phyloP scores from a whole-genome alignment of 2,113 vertebrate genomes.

The Hemiscyllium ocellatum region DNA sequence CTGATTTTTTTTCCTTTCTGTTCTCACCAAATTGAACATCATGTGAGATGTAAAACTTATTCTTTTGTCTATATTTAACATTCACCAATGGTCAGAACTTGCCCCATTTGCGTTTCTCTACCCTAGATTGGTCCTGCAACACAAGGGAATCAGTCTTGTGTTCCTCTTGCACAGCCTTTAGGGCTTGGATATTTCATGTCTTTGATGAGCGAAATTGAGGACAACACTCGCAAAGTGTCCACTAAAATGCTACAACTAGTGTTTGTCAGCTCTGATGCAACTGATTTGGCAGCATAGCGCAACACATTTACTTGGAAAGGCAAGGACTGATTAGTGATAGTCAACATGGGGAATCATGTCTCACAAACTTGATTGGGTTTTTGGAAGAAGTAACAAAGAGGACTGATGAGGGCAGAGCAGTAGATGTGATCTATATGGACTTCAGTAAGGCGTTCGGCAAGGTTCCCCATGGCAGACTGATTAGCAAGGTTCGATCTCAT shows the following conservation, averaged over 20 bases:
- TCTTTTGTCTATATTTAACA: background rate
- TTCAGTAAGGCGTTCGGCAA: no score
- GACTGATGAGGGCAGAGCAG: no score
- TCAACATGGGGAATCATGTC: no score
- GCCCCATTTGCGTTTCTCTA: background rate
- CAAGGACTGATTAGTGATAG: no score
- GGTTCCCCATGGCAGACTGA: no score
- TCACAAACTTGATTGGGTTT: no score
- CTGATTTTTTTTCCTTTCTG: background rate
- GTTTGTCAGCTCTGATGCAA: background rate
- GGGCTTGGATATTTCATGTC: background rate
- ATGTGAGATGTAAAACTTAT: background rate
- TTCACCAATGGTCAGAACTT: background rate
- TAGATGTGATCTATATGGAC: no score
- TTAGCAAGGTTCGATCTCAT: no score
- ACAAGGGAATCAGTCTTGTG: background rate
- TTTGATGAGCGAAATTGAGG: background rate
- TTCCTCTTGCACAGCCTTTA: background rate
- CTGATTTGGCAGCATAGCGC: background rate
- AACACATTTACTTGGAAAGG: no score
- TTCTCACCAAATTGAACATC: background rate
- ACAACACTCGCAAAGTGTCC: background rate
- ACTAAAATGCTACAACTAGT: background rate
- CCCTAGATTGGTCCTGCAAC: background rate
- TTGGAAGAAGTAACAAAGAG: no score